Percentiles rank a stretch among this genome's conserved stretches.
Evolutionary conservation across 2,888 invertebrate genomes (phyloP).

Genomic region (Quadroppia sp.): DNA sequence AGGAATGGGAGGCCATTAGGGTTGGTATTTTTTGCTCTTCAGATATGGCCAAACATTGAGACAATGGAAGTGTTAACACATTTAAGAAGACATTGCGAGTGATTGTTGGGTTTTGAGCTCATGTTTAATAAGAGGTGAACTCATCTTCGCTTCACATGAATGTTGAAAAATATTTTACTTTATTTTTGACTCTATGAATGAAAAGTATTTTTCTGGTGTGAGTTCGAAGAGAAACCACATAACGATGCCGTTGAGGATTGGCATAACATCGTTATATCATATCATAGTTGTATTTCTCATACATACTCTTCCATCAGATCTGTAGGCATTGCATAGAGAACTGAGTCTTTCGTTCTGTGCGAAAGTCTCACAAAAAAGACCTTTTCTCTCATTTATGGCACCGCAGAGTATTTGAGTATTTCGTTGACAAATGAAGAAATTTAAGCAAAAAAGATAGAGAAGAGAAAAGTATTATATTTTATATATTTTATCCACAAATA

Average conservation of each 20-base stretch:
- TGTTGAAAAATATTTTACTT: not conserved
- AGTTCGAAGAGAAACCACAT: conserved; percentile 24
- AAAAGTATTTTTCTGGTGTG: conserved; percentile 5
- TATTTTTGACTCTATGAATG: not conserved
- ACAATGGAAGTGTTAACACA: not conserved
- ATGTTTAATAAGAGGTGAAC: not conserved
- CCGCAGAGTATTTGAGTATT: not conserved
- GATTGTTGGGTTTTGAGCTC: not conserved
- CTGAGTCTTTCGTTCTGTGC: not conserved
- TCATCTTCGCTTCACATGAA: too few relatives aligned
- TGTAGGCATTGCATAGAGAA: not conserved
- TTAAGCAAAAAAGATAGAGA: not conserved
- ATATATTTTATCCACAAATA: not conserved
- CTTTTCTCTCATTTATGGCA: conserved; percentile 27
- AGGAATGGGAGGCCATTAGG: not conserved
- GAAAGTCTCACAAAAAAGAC: not conserved
- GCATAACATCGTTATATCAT: conserved; percentile 15
- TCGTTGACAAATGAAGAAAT: conserved; percentile 23
- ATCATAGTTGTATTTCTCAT: conserved; percentile 6
- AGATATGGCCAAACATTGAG: not conserved
- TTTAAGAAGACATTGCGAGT: not conserved
- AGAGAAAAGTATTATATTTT: not conserved
- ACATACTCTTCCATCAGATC: conserved; percentile 1
- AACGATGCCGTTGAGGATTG: conserved; percentile 21
- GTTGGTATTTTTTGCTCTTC: not conserved